Evolutionary conservation across 64 coral and sea anemone species (phyloP).

Genomic region (Stylophora pistillata): DNA sequence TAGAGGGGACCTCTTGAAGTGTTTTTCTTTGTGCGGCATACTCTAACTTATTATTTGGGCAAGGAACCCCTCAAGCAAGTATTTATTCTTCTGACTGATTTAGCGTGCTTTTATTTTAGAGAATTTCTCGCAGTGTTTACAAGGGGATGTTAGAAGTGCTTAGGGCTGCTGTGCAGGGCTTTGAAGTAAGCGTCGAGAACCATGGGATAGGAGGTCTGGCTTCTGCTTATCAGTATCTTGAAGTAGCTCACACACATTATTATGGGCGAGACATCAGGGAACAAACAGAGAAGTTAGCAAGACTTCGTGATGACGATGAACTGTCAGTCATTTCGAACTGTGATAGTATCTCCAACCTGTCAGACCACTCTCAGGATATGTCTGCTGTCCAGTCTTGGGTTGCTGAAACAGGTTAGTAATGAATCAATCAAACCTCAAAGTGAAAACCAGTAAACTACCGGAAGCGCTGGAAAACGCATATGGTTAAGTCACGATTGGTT

Average conservation of each 20-base stretch:
- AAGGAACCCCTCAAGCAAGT: too few relatives aligned
- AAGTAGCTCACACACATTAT: conserved; percentile 91
- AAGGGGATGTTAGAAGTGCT: conserved; percentile 87
- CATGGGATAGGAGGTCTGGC: conserved; percentile 77
- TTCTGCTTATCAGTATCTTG: conserved; percentile 89
- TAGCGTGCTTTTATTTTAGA: conserved; percentile 37
- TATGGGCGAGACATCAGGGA: conserved; percentile 86
- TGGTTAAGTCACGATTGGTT: too few relatives aligned
- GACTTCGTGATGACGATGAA: conserved; percentile 69
- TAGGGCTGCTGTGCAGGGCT: conserved; percentile 63
- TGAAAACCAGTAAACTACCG: too few relatives aligned
- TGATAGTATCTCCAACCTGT: conserved; percentile 87
- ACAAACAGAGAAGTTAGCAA: not conserved
- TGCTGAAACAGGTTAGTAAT: conserved; percentile 32
- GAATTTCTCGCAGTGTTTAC: conserved; percentile 76
- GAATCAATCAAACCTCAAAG: not conserved
- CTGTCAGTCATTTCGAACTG: conserved; percentile 71
- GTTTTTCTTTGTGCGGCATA: not conserved
- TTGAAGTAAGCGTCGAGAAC: conserved; percentile 76
- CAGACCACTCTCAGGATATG: conserved; percentile 50
- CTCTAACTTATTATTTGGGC: not conserved
- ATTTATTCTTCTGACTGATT: not conserved
- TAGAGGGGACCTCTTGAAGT: not conserved
- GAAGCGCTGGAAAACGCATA: too few relatives aligned
- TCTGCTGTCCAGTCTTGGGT: conserved; percentile 17